Conservation (phyloP, 2,797 vertebrate genomes). For the Lemur catta region DNA sequence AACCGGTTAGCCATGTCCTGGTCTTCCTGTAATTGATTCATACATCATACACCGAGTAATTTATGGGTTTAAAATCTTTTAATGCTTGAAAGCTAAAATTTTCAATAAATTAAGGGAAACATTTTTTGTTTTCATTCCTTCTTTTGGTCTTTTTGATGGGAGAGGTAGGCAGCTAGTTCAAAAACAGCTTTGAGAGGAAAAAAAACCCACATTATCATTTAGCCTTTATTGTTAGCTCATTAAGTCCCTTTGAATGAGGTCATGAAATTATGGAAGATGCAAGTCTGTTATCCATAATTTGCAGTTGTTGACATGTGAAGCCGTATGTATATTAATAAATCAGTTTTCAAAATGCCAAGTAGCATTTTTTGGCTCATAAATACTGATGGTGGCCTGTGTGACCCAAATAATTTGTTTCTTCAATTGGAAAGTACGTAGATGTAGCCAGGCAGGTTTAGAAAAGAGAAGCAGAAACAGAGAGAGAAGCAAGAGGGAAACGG, state of each 20-base stretch:
- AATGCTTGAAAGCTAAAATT: constrained; percentile 26
- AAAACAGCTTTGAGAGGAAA: background rate
- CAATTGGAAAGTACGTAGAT: constrained; percentile 63
- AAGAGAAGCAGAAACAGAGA: background rate
- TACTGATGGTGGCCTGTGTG: constrained; percentile 59
- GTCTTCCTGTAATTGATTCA: background rate
- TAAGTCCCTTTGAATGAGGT: constrained; percentile 62
- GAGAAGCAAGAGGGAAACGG: background rate
- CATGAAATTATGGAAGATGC: constrained; percentile 80
- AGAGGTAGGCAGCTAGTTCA: background rate
- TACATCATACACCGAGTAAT: background rate
- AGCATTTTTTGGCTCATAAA: constrained; percentile 77
- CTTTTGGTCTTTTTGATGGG: background rate
- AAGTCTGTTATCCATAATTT: constrained; percentile 82
- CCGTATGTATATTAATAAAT: constrained; percentile 76
- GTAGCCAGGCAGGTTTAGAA: constrained; percentile 50
- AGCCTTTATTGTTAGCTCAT: constrained; percentile 23
- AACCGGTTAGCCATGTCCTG: background rate
- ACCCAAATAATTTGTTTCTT: constrained; percentile 72
- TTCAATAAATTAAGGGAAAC: constrained; percentile 10
- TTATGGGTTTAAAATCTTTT: constrained; percentile 19
- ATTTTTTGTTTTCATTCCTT: background rate
- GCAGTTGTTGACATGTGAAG: constrained; percentile 81
- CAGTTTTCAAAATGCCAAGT: constrained; percentile 69
- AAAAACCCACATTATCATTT: background rate